Percentiles rank a stretch among this genome's conserved stretches.
Evolutionary conservation across 2,888 invertebrate genomes (phyloP).

Genomic region (Syritta pipiens): DNA sequence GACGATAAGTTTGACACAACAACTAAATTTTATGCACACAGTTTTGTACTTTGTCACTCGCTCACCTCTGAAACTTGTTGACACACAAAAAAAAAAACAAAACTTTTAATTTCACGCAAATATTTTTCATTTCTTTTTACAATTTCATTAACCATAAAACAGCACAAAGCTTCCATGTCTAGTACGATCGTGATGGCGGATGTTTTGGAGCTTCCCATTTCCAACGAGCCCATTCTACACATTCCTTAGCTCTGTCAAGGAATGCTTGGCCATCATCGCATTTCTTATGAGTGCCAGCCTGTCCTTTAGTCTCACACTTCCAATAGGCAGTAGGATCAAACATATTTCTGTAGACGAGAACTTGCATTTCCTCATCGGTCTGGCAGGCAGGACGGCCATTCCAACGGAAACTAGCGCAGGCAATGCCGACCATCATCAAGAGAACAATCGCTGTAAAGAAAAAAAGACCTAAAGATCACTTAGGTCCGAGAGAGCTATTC

Average conservation of each 20-base stretch:
- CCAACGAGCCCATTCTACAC: constrained; percentile 24
- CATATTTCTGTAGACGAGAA: constrained; percentile 9
- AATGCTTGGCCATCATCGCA: background rate
- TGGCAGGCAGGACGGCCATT: constrained; percentile 35
- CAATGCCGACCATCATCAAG: background rate
- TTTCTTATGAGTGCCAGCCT: background rate
- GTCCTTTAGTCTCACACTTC: constrained; percentile 6
- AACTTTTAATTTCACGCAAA: no score
- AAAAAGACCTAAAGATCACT: background rate
- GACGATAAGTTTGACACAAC: no score
- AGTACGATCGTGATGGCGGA: no score
- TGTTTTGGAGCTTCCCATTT: constrained; percentile 9
- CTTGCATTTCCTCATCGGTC: constrained; percentile 8
- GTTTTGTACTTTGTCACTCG: no score
- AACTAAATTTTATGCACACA: no score
- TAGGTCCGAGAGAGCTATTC: no score
- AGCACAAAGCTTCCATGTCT: no score
- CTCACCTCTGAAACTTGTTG: no score
- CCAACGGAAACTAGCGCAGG: background rate
- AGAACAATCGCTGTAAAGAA: background rate
- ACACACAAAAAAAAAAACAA: no score
- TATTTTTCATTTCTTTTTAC: no score
- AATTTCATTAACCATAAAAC: no score
- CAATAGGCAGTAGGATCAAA: constrained; percentile 29
- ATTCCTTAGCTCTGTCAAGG: constrained; percentile 8